Evolutionary conservation across 2,797 vertebrate species (phyloP).

Genomic region (Enteromius viviparus): DNA sequence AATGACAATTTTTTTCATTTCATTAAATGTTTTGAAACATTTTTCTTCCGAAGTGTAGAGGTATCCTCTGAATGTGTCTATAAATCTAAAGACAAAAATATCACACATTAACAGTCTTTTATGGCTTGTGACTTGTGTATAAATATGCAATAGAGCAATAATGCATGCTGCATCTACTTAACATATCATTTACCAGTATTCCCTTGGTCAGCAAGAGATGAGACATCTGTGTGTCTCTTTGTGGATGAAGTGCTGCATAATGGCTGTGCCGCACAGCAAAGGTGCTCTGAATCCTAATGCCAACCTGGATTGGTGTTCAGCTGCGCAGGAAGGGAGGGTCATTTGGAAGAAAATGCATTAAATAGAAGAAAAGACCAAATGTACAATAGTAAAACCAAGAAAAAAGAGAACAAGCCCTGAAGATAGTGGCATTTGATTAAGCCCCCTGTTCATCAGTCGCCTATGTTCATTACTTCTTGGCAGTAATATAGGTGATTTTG

Average conservation of each 20-base stretch:
- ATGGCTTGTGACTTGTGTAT: not conserved
- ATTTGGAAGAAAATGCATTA: conserved; percentile 31
- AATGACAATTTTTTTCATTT: no score
- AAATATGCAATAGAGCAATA: not conserved
- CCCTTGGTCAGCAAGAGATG: not conserved
- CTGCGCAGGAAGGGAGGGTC: conserved; percentile 17
- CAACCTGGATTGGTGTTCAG: conserved; percentile 25
- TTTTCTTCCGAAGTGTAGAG: not conserved
- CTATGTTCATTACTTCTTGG: conserved; percentile 1
- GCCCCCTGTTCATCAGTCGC: conserved; percentile 11
- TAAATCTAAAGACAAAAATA: not conserved
- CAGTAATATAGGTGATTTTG: conserved; percentile 9
- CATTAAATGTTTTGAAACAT: not conserved
- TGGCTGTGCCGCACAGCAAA: conserved; percentile 36
- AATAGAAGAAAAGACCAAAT: conserved; percentile 15
- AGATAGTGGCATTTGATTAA: conserved; percentile 29
- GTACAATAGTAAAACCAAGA: not conserved
- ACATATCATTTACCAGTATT: conserved; percentile 1
- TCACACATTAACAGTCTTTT: not conserved
- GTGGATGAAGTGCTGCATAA: conserved; percentile 41
- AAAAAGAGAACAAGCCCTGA: conserved; percentile 16
- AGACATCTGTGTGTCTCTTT: not conserved
- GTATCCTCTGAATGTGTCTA: not conserved
- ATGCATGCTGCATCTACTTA: not conserved
- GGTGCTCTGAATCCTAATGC: conserved; percentile 52